Base-by-base conservation (phyloP, 2,113 vertebrate genomes). In the Pseudorectes ferrugineus region DNA sequence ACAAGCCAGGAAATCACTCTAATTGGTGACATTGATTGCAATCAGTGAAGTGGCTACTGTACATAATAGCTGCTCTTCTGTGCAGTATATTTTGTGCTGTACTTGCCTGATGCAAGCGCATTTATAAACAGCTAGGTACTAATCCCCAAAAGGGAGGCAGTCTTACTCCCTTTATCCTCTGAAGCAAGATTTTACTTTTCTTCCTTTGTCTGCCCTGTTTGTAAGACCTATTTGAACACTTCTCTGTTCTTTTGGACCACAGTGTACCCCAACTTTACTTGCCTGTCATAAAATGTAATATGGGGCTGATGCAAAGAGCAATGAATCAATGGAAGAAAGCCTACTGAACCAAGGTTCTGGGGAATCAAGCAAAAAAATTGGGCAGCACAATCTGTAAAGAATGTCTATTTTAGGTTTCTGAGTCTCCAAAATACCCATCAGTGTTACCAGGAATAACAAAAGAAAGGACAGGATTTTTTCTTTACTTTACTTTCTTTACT, bases 1-100 rank as follows among this genome's bases (percentile, higher is more conserved):
- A 72, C 80, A 88, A 89, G 76, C 83, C 92, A 96, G 63, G 71
- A 97, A 96, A 92, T 93, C 82, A 94, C 85, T 96, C 85, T 95
- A 95, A 97, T 97, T 96, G 91, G 80, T 91, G 93, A 88, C 95
- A 97, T 93, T 97, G 96, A 97, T 96, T 96, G 96, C 95, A 97
- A 97, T 97, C 96, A 97, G 84, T 88, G 92, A 96, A 97, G 88
- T 96, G 96, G 91, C 94, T 95, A 92, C 91, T 81, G 79, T 95
- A 96, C 81, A 93, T 93, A 97, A 97, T 86, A 95, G 90, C 90
- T 85, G 59, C 62, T 96, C 85, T 61, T 92, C 75, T 67, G 35
- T 86, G 67, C 82, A 87, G 83, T 80, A 62, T 81, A 75, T 86
- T 95, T 92, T 85, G 85, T 94, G 66, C 66, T 92, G 74, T 43